Conservation (phyloP, 2,888 invertebrate species). For the Hypsopygia costalis region DNA sequence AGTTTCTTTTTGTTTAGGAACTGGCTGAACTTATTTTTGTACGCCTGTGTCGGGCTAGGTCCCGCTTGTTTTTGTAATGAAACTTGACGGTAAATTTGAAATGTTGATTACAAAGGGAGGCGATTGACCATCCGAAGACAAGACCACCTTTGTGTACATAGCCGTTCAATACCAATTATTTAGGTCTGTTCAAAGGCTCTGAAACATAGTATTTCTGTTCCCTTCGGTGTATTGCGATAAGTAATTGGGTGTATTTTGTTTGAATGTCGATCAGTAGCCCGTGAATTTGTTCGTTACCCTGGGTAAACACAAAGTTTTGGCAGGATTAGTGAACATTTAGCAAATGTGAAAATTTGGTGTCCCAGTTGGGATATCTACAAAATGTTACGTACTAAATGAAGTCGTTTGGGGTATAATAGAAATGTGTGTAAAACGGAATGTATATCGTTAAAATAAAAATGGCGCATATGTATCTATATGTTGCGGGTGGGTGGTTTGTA, state of each 20-base stretch:
- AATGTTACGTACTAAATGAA: no score
- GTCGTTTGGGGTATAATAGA: no score
- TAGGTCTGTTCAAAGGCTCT: conserved; percentile 43
- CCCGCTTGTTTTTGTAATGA: conserved; percentile 52
- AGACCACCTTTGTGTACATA: conserved; percentile 33
- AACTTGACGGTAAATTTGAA: conserved; percentile 41
- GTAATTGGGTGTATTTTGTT: conserved; percentile 59
- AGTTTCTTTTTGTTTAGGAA: conserved; percentile 80
- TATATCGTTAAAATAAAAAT: conserved; percentile 7
- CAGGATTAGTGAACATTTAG: conserved; percentile 31
- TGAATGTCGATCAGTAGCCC: conserved; percentile 49
- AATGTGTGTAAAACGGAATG: no score
- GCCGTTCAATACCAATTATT: conserved; percentile 46
- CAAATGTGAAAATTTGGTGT: conserved; percentile 18
- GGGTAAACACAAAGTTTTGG: conserved; percentile 40
- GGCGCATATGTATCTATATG: conserved; percentile 29
- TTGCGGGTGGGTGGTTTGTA: conserved; percentile 35
- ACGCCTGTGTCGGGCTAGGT: conserved; percentile 57
- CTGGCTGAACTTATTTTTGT: conserved; percentile 75
- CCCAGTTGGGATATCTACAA: background rate
- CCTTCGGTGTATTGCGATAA: conserved; percentile 43
- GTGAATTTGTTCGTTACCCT: conserved; percentile 49
- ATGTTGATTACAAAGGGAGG: conserved; percentile 38
- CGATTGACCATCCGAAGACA: conserved; percentile 12
- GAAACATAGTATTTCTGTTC: conserved; percentile 40